phyloP scores from a whole-genome alignment of 2,113 vertebrate genomes.

The Oncorhynchus masou region DNA sequence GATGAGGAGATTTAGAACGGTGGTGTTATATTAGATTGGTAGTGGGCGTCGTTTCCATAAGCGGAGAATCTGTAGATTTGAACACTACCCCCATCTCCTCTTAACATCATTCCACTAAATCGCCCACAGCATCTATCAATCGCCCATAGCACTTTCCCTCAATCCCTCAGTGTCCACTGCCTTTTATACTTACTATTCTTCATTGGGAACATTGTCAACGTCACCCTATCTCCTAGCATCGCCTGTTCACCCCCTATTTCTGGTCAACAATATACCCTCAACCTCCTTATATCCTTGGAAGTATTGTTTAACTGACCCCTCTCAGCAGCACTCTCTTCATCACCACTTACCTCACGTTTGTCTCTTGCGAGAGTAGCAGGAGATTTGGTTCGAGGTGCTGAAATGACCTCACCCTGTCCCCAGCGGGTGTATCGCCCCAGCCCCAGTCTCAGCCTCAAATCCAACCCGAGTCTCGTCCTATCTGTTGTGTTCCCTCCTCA shows the following conservation, averaged over 20 bases:
- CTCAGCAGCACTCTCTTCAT: neutral
- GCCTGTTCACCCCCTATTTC: neutral
- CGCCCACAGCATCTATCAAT: too few relatives aligned
- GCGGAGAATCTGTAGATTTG: too few relatives aligned
- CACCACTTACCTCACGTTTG: neutral
- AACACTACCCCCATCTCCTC: neutral
- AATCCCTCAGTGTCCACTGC: neutral
- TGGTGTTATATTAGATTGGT: too few relatives aligned
- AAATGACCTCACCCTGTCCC: neutral
- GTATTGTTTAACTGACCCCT: neutral
- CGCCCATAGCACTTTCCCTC: too few relatives aligned
- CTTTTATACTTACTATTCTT: neutral
- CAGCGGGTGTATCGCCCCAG: neutral
- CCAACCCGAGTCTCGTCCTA: slow-evolving; percentile 20
- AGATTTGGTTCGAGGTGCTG: too few relatives aligned
- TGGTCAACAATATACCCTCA: neutral
- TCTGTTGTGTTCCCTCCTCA: slow-evolving; percentile 51
- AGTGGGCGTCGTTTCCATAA: too few relatives aligned
- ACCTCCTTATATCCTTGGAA: neutral
- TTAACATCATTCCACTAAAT: neutral
- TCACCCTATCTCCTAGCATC: neutral
- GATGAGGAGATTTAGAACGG: too few relatives aligned
- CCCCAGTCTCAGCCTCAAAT: neutral
- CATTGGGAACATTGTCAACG: neutral
- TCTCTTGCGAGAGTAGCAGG: too few relatives aligned